These are phyloP conservation scores for Lagopus leucura DNA, from an alignment of 2,113 vertebrate genomes.

Conservation along the genomic window DNA sequence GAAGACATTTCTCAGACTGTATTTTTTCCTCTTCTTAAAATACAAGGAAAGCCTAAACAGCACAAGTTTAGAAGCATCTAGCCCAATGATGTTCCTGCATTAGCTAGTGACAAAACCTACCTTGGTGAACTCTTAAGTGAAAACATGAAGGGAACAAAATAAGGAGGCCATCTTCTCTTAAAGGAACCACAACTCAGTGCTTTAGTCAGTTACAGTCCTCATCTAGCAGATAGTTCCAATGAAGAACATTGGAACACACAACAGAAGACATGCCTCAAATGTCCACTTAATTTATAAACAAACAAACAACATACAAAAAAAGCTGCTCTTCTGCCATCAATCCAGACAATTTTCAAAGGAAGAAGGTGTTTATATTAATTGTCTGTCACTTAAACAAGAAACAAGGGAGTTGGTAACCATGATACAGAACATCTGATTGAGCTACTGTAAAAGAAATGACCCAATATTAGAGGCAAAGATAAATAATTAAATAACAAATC, in stretches of 20 bases:
- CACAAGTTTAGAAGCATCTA: background rate
- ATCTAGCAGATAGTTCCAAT: background rate
- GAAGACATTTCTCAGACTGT: background rate
- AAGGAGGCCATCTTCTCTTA: background rate
- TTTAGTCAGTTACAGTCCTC: background rate
- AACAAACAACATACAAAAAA: background rate
- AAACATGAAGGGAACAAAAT: background rate
- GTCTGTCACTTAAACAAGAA: background rate
- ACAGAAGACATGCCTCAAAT: background rate
- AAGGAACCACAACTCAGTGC: background rate
- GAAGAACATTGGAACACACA: background rate
- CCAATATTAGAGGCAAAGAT: background rate
- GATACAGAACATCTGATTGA: slow-evolving; percentile 4
- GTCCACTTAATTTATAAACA: background rate
- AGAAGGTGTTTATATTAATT: background rate
- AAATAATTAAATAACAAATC: background rate
- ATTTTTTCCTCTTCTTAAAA: background rate
- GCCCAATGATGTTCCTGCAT: background rate
- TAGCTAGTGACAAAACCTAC: background rate
- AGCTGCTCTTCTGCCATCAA: background rate
- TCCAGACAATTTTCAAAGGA: background rate
- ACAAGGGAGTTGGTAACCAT: background rate
- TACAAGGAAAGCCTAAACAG: background rate
- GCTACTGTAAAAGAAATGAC: background rate
- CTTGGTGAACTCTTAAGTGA: background rate